Percentiles rank a stretch among this genome's conserved stretches.
Evolutionary conservation across 2,888 invertebrate genomes (phyloP).

Genomic region (Euclidia mi): DNA sequence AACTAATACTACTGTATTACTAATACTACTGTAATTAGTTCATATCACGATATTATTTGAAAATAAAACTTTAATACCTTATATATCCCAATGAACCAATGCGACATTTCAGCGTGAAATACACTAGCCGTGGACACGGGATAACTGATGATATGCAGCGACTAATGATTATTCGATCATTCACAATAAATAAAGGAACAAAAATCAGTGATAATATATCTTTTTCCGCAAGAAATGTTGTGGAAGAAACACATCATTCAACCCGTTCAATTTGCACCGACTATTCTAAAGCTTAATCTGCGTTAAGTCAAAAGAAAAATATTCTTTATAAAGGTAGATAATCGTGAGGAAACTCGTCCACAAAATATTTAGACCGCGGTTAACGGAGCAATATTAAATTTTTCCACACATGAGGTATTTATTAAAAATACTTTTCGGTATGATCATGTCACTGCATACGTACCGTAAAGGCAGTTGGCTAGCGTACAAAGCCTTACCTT

Average conservation of each 20-base stretch:
- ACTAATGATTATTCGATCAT: not conserved
- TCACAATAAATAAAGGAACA: not conserved
- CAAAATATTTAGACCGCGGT: conserved; percentile 62
- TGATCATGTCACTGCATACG: too few relatives aligned
- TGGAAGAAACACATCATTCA: conserved; percentile 19
- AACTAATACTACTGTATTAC: too few relatives aligned
- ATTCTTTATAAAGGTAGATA: conserved; percentile 53
- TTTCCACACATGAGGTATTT: conserved; percentile 54
- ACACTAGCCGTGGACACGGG: too few relatives aligned
- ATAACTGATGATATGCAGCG: too few relatives aligned
- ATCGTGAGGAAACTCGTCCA: conserved; percentile 48
- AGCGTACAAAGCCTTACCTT: too few relatives aligned
- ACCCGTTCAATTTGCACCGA: conserved; percentile 10
- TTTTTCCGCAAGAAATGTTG: conserved; percentile 7
- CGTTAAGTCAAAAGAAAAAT: conserved; percentile 37
- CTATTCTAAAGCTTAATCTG: conserved; percentile 5
- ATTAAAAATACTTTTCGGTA: conserved; percentile 38
- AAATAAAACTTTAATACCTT: too few relatives aligned
- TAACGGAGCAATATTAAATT: conserved; percentile 64
- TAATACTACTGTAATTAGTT: too few relatives aligned
- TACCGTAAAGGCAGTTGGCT: too few relatives aligned
- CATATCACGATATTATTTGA: too few relatives aligned
- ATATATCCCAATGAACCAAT: too few relatives aligned
- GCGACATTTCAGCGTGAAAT: too few relatives aligned
- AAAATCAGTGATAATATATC: conserved; percentile 2